Evolutionary conservation across 2,113 vertebrate species (phyloP).

Genomic region (Empidonax traillii): DNA sequence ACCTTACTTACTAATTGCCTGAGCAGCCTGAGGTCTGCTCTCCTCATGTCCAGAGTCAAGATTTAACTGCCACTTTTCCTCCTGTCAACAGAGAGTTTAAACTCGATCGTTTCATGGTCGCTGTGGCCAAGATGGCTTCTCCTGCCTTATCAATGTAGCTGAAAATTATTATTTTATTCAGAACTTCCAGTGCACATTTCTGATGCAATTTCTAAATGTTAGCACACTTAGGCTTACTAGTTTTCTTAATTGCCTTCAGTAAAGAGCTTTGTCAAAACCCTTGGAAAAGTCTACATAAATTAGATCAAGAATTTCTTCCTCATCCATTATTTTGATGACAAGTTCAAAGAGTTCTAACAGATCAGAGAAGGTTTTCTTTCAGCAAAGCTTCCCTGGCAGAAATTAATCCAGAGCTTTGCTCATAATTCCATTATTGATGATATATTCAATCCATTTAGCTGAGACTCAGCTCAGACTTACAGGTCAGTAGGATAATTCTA

Average conservation of each 20-base stretch:
- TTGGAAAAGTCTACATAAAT: constrained; percentile 24
- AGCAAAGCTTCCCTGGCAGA: neutral
- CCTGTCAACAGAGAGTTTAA: neutral
- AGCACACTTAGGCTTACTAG: neutral
- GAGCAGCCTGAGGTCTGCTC: neutral
- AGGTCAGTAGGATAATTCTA: neutral
- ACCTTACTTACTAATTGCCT: neutral
- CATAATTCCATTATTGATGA: neutral
- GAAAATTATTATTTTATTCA: neutral
- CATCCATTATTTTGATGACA: constrained; percentile 11
- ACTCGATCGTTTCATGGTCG: neutral
- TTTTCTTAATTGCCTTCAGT: neutral
- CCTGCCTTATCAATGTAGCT: neutral
- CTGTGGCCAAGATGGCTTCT: neutral
- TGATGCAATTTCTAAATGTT: neutral
- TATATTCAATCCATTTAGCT: neutral
- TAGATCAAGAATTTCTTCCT: neutral
- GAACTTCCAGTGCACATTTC: neutral
- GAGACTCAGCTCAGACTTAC: neutral
- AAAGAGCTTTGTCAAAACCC: constrained; percentile 3
- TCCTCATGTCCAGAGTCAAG: neutral
- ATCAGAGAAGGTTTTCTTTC: neutral
- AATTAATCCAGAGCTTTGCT: neutral
- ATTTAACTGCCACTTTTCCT: neutral
- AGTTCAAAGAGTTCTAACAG: neutral